Percentiles rank a stretch among this genome's conserved stretches.
phyloP scores from a whole-genome alignment of 2,113 vertebrate species.

The Ameiurus melas region DNA sequence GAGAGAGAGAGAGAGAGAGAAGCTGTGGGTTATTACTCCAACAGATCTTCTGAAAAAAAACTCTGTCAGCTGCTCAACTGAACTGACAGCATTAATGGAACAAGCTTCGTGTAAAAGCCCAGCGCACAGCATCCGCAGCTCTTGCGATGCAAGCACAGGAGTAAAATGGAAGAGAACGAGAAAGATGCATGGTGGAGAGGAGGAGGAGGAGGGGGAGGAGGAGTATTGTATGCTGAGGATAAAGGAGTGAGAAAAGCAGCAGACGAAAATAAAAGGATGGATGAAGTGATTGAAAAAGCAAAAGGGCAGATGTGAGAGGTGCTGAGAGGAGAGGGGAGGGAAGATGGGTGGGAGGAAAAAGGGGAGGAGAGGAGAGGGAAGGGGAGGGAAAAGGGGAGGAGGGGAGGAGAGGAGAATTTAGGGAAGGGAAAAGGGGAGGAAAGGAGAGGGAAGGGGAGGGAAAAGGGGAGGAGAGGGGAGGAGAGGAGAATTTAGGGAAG shows the following conservation, averaged over 20 bases:
- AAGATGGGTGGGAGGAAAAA: not conserved
- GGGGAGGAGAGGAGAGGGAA: too few relatives aligned
- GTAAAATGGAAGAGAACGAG: conserved; percentile 35
- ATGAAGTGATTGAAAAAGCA: not conserved
- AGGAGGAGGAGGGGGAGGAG: not conserved
- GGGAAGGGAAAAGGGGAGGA: too few relatives aligned
- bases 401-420: too few relatives aligned
- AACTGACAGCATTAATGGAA: conserved; percentile 54
- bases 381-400: too few relatives aligned
- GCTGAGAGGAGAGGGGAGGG: not conserved
- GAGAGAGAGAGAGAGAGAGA: not conserved
- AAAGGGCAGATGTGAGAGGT: not conserved
- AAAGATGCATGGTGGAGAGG: conserved; percentile 3
- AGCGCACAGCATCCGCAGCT: conserved; percentile 15
- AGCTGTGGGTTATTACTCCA: conserved; percentile 32
- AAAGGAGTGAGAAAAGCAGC: conserved; percentile 9
- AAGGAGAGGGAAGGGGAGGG: too few relatives aligned
- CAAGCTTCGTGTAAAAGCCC: conserved; percentile 44
- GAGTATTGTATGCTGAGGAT: not conserved
- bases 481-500: too few relatives aligned
- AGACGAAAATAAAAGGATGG: conserved; percentile 28
- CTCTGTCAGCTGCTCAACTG: conserved; percentile 43
- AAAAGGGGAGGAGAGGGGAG: too few relatives aligned
- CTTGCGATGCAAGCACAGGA: conserved; percentile 6
- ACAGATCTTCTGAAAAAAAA: conserved; percentile 33